Base-by-base conservation (phyloP, 2,888 invertebrate genomes). In the Doris montereyensis region DNA sequence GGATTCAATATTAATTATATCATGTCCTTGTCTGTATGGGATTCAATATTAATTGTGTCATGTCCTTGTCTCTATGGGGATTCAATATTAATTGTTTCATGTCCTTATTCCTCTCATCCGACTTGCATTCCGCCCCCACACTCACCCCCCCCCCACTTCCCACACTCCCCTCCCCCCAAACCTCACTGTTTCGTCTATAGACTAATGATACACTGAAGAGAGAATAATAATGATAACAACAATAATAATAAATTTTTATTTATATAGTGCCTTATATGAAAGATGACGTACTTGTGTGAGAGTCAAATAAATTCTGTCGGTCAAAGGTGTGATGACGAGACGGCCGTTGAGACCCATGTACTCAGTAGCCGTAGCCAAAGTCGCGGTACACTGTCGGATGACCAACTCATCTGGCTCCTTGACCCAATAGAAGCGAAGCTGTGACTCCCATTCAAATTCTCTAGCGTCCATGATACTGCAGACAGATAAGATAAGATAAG, bases 361-460 rank as follows among this genome's bases (percentile, higher is more conserved):
- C 90, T 97, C 97, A 90, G 97, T 97, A 2, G 97, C 97, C 87
- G 97, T 97, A 81, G 96, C 95, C 89, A 97, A 97, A 28, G 94
- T 92, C 62, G 96, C 96, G 88, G 92, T 82, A 89, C 97, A 97
- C 89, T 97, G 97, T 30, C 94, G 93, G 26, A 97, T 94, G 92
- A 94, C 94, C 24, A 97, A 91, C 86, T 96, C 95, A 89, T 97
- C 97, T 62, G 94, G 93, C 79, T 94, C 93, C 88, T 95, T 95
- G 0, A 95, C 92, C 97, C 97, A 97, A 89, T 97, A 97, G 92
- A 97, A 97, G 78, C 97, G 93, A 81, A 97, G 92, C 91, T 97
- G 97, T 88, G 96, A 96, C 91, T 97, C 97, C 97, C 97, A 97
- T 87, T 96, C 95, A 87, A 97, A 97, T 91, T 97, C 97, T 81